phyloP scores from a whole-genome alignment of 2,888 invertebrate genomes.

The Lymantria monacha region DNA sequence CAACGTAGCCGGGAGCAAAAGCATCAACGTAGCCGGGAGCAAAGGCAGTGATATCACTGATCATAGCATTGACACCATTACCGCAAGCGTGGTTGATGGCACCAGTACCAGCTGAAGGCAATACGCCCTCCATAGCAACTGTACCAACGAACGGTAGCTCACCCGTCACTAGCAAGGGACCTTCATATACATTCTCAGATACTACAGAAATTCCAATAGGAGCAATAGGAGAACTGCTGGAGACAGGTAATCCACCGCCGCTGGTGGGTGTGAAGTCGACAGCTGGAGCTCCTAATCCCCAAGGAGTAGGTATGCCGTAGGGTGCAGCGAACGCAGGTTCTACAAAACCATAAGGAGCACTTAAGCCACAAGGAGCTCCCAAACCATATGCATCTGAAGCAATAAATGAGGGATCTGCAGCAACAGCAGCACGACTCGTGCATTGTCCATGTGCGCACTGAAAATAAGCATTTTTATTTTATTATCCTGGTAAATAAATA shows the following conservation, averaged over 20 bases:
- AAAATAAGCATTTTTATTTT: not conserved
- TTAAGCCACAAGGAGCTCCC: not conserved
- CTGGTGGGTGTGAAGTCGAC: constrained; percentile 36
- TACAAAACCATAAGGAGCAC: not conserved
- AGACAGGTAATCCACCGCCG: constrained; percentile 46
- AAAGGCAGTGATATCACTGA: constrained; percentile 4
- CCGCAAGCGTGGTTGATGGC: constrained; percentile 41
- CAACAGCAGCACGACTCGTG: constrained; percentile 9
- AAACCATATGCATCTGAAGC: not conserved
- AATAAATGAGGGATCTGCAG: not conserved
- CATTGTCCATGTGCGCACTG: constrained; percentile 22
- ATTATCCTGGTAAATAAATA: not conserved
- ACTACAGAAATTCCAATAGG: constrained; percentile 47
- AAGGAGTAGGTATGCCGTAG: not conserved
- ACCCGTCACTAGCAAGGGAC: constrained; percentile 43
- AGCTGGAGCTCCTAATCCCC: constrained; percentile 1
- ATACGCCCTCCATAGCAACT: constrained; percentile 34
- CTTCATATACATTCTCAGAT: constrained; percentile 52
- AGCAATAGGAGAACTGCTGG: constrained; percentile 42
- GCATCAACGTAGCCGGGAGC: not conserved
- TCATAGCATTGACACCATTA: constrained; percentile 16
- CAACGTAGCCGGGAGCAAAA: not conserved
- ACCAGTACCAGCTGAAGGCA: constrained; percentile 41
- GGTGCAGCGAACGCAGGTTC: not conserved
- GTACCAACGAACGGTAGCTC: constrained; percentile 51